Percentiles rank a stretch among this genome's conserved stretches.
phyloP scores from a whole-genome alignment of 2,797 vertebrate genomes.

The Sebastes matsubarae region DNA sequence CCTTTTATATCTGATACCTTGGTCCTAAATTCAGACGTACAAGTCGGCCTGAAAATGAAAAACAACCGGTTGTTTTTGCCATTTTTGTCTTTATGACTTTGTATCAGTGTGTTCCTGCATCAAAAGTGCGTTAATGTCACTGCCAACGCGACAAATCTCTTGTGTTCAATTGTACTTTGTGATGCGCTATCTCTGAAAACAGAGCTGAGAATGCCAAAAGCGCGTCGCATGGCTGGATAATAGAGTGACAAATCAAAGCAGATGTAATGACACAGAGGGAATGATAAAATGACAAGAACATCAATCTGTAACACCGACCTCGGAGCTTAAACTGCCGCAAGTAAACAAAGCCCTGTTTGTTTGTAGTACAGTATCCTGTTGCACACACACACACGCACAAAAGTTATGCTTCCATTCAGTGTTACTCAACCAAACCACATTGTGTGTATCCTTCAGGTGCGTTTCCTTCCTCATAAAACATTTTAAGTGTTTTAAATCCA shows the following conservation, averaged over 20 bases:
- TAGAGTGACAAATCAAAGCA: slow-evolving; percentile 54
- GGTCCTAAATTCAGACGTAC: neutral
- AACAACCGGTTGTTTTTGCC: neutral
- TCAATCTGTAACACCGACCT: neutral
- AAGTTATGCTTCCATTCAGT: neutral
- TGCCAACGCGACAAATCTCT: slow-evolving; percentile 6
- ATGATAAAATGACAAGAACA: slow-evolving; percentile 9
- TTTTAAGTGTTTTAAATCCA: neutral
- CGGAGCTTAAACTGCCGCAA: neutral
- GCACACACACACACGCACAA: neutral
- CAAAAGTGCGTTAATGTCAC: slow-evolving; percentile 9
- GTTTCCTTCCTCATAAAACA: neutral
- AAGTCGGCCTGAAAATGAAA: slow-evolving; percentile 12
- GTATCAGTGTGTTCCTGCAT: neutral
- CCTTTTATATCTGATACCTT: neutral
- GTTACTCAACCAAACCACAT: neutral
- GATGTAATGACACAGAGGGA: slow-evolving; percentile 33
- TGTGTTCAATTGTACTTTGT: slow-evolving; percentile 3
- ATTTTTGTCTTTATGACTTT: slow-evolving; percentile 6
- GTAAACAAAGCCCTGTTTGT: slow-evolving; percentile 11
- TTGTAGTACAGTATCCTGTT: neutral
- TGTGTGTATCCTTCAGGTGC: neutral
- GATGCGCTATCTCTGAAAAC: slow-evolving; percentile 30
- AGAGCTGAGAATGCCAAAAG: neutral
- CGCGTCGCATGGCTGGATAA: slow-evolving; percentile 9